Percentiles rank a stretch among this genome's conserved stretches.
Conservation (phyloP, 2,797 vertebrate genomes). For the Crocidura indochinensis region DNA sequence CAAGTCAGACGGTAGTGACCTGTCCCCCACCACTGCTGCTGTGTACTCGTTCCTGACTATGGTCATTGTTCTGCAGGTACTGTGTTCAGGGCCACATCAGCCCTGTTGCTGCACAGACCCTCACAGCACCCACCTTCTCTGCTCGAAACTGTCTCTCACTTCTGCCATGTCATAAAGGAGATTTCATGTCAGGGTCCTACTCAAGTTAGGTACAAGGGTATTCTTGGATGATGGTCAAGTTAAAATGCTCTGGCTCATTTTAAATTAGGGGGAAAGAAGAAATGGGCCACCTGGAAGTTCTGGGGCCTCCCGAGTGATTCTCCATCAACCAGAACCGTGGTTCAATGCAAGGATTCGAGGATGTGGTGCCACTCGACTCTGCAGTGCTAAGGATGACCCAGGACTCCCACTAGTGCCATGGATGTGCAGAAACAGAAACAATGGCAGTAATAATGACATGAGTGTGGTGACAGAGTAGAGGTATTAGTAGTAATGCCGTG, state of each 20-base stretch:
- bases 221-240: conserved; percentile 25
- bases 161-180: background rate
- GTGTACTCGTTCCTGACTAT: conserved; percentile 98
- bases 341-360: too few relatives aligned
- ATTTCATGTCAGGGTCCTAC: background rate
- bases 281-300: background rate
- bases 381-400: too few relatives aligned
- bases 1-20: conserved; percentile 93
- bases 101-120: background rate
- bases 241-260: conserved; percentile 34
- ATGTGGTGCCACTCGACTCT: too few relatives aligned
- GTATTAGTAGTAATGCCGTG: too few relatives aligned
- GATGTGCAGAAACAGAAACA: too few relatives aligned
- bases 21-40: conserved; percentile 95
- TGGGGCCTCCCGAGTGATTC: too few relatives aligned
- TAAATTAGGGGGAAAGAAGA: background rate
- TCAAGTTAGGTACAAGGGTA: background rate
- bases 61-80: conserved; percentile 99
- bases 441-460: too few relatives aligned
- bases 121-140: background rate
- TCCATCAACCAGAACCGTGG: too few relatives aligned
- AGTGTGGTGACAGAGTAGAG: too few relatives aligned
- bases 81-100: background rate
- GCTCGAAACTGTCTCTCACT: background rate
- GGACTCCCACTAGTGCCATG: too few relatives aligned